Base-by-base conservation (phyloP, 2,113 vertebrate species). In the Zingel zingel region DNA sequence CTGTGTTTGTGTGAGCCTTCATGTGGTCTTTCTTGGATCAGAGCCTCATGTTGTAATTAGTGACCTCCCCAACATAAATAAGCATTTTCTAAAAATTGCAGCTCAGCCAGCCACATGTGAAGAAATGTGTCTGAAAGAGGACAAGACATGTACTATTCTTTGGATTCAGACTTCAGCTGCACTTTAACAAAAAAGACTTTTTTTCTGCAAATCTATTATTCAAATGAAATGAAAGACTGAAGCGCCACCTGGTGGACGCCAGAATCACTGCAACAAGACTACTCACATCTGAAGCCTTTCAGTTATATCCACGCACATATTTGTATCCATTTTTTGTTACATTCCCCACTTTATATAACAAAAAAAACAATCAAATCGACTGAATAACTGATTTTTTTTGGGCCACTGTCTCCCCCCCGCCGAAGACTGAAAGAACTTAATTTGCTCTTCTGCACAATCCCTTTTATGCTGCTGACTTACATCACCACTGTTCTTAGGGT, bases 181-280 rank as follows among this genome's bases (percentile, higher is more conserved):
- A 21, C 25, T 13, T 64, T 64, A n/a, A 39, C 39, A 5, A 23
- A 62, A 63, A 12, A 19, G 5, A 48, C 21, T 5, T 69, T 0
- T 33, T 45, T 39, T 45, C 23, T 21, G n/a, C 25, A 57, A 15
- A 15, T 11, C 8, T 10, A 4, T 6, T 11, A 16, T 21, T n/a
- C 1, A 75, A 18, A 53, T 6, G 21, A 54, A 50, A n/a, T 6
- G 21, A 54, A 50, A n/a, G 54, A 15, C 67, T 62, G 19, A 5
- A 13, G 48, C 79, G 0, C 68, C 68, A 10, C 64, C 79, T 82
- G 12, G 78, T 68, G 83, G 78, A 54, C 58, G 0, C 0, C 16
- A n/a, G 7, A 2, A 14, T 4, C 25, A 67, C 43, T 73, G 53
- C 77, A 57, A 36, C 25, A 16, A 48, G 13, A 15, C 47, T 1